Conservation (phyloP, 2,113 vertebrate species). For the Phoenicopterus ruber region DNA sequence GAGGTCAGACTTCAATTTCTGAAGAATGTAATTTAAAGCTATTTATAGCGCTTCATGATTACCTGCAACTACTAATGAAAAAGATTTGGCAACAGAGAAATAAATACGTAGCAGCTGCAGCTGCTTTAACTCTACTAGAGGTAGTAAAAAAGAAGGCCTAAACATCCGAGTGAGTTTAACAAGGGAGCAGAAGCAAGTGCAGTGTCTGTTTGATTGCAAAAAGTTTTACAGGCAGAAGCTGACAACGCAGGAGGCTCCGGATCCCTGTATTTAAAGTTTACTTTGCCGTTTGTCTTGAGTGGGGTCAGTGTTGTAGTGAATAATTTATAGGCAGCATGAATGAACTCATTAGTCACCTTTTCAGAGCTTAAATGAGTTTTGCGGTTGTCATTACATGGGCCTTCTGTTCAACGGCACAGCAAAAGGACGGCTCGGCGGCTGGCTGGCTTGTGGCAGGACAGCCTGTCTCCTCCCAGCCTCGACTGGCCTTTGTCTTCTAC, state of each 20-base stretch:
- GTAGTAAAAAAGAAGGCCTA: conserved; percentile 43
- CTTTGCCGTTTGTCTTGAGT: conserved; percentile 72
- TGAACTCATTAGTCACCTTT: conserved; percentile 84
- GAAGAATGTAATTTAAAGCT: conserved; percentile 70
- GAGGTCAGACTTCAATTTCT: conserved; percentile 71
- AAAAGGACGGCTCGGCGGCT: conserved; percentile 61
- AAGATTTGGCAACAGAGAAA: conserved; percentile 33
- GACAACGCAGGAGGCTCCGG: neutral
- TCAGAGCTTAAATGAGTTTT: conserved; percentile 81
- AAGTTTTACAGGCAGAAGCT: conserved; percentile 29
- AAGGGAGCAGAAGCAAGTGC: conserved; percentile 2
- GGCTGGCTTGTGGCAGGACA: conserved; percentile 54
- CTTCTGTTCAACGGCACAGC: conserved; percentile 60
- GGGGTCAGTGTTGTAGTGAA: conserved; percentile 75
- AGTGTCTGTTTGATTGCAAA: conserved; percentile 16
- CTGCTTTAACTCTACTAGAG: conserved; percentile 67
- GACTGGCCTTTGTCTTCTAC: conserved; percentile 24
- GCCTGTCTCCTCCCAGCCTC: conserved; percentile 35
- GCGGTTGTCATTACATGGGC: conserved; percentile 73
- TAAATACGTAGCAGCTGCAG: conserved; percentile 69
- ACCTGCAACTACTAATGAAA: conserved; percentile 62
- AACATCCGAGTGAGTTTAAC: conserved; percentile 35
- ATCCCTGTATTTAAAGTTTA: conserved; percentile 77
- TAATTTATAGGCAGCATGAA: conserved; percentile 81
- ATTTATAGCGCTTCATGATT: conserved; percentile 64